Base-by-base conservation (phyloP, 35 echinoderm and acorn worm species). In the Stichopus chloronotus region DNA sequence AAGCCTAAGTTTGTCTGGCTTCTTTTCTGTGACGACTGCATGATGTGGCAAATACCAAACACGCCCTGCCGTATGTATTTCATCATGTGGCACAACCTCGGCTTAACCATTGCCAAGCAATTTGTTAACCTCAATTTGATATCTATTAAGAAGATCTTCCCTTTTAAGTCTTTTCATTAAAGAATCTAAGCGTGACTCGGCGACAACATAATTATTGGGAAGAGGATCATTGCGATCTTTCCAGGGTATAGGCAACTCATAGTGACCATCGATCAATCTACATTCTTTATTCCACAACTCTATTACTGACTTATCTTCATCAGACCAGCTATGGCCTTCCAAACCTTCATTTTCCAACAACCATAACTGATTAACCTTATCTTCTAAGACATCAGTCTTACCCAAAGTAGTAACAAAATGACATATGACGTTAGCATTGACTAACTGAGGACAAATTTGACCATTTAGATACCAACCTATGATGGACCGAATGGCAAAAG, bases 31-130 rank as follows among this genome's bases (percentile, higher is more conserved):
- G 12, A 14, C 63, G 12, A 93, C 82, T 22, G 79, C 23, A 77
- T 93, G 92, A 59, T 93, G 92, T 2, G 92, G 92, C 25, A 93
- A 54, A 60, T 86, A 87, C 92, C 92, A 93, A 20, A 87, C 65
- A 78, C 76, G 76, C 76, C n/a, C 21, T 78, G 76, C 76, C 21
- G 76, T 78, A 78, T 78, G 76, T 78, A 78, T 78, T 78, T 78
- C 76, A 21, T 78, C 12, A 78, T 78, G 76, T 78, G 76, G 76
- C 76, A 78, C 76, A n/a, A 78, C 76, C 76, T 24, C 76, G 21
- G 21, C 76, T 20, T 78, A 78, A 78, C 76, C 11, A 78, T 78
- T 78, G 1, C 21, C 76, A 78, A 78, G 76, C n/a, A n/a, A 78
- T 43, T 78, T 78, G 76, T 78, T 11, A 78, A 78, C 21, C 76